phyloP scores from a whole-genome alignment of 1,140 invertebrate genomes.

The Bombus ignitus region DNA sequence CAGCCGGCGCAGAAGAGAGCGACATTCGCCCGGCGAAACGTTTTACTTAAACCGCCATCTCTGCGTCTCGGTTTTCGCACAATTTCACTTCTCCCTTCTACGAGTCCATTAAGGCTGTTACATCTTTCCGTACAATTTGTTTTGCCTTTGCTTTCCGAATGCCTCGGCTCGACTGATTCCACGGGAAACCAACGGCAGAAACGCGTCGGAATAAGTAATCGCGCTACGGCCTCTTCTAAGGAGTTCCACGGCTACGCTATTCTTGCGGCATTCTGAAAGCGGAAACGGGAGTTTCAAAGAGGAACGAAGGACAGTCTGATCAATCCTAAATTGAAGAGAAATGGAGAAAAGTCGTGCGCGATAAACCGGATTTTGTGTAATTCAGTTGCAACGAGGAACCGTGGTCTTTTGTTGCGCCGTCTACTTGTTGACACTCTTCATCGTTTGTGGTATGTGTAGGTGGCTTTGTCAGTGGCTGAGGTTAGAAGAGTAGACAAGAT shows the following conservation, averaged over 20 bases:
- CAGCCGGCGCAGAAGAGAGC: conserved; percentile 17
- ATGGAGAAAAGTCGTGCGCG: neutral
- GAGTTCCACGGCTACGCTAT: neutral
- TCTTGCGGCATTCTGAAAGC: neutral
- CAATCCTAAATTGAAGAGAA: conserved; percentile 2
- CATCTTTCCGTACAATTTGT: conserved; percentile 70
- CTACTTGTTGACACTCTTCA: neutral
- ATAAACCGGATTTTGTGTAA: neutral
- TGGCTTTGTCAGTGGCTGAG: neutral
- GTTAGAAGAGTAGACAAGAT: neutral
- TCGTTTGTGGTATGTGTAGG: neutral
- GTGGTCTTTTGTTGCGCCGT: neutral
- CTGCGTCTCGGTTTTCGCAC: conserved; percentile 22
- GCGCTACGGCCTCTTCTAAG: conserved; percentile 6
- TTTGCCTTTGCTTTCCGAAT: conserved; percentile 55
- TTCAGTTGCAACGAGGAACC: neutral
- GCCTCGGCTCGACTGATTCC: conserved; percentile 36
- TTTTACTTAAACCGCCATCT: conserved; percentile 43
- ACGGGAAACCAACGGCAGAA: conserved; percentile 30
- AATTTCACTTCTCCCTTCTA: conserved; percentile 50
- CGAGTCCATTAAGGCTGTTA: conserved; percentile 64
- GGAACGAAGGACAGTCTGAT: neutral
- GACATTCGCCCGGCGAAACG: neutral
- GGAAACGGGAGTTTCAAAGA: neutral
- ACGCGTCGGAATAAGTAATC: conserved; percentile 54